phyloP scores from a whole-genome alignment of 1,140 invertebrate genomes.

The Chrysoperla carnea region DNA sequence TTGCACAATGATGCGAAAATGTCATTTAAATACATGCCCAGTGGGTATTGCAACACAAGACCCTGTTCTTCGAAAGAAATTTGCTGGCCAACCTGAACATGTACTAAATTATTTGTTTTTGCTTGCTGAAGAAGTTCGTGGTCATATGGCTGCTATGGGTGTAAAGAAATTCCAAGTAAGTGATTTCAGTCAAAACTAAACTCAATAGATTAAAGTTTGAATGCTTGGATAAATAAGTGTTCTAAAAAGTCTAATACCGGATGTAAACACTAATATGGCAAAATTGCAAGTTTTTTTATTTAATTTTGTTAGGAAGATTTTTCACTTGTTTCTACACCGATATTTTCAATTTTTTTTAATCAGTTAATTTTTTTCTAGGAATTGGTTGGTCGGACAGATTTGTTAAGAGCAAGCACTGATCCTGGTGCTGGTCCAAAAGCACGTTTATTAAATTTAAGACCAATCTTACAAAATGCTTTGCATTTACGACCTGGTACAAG shows the following conservation, averaged over 20 bases:
- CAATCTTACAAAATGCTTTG: slow-evolving; percentile 76
- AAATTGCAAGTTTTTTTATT: too few relatives aligned
- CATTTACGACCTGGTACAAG: slow-evolving; percentile 78
- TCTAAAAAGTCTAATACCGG: too few relatives aligned
- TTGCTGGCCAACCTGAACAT: slow-evolving; percentile 93
- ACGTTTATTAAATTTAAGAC: slow-evolving; percentile 63
- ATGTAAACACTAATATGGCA: too few relatives aligned
- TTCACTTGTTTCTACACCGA: background rate
- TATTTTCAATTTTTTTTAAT: too few relatives aligned
- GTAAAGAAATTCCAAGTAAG: slow-evolving; percentile 51
- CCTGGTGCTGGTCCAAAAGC: slow-evolving; percentile 56
- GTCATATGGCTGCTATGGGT: slow-evolving; percentile 80
- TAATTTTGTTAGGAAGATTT: background rate
- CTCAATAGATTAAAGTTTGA: too few relatives aligned
- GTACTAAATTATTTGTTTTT: slow-evolving; percentile 97
- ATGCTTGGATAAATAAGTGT: too few relatives aligned
- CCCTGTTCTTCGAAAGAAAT: slow-evolving; percentile 86
- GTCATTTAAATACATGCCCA: slow-evolving; percentile 97
- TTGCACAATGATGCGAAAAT: slow-evolving; percentile 99
- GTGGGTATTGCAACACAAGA: slow-evolving; percentile 98
- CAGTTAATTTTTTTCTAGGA: slow-evolving; percentile 49
- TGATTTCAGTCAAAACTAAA: too few relatives aligned
- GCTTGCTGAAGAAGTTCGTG: slow-evolving; percentile 89
- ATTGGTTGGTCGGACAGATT: slow-evolving; percentile 84
- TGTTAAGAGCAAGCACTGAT: slow-evolving; percentile 48